Percentiles rank a stretch among this genome's conserved stretches.
These are phyloP conservation scores for Pseudobourletiella spinata DNA, from an alignment of 1,140 invertebrate genomes.

Conservation along the genomic window DNA sequence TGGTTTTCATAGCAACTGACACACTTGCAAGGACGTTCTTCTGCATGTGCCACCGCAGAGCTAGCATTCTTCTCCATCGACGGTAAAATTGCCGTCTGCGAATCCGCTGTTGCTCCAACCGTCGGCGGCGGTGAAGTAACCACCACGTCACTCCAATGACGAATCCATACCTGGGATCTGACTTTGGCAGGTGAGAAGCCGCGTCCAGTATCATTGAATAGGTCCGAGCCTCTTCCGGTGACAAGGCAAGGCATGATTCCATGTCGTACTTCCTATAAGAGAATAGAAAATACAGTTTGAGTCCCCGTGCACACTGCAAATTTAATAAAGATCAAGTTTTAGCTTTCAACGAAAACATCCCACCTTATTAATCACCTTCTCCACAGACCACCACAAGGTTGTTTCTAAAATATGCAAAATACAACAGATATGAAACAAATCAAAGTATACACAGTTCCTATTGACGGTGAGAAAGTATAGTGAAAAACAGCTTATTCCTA, in stretches of 20 bases:
- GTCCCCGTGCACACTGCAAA: no score
- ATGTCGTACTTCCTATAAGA: no score
- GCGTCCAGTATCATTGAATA: constrained; percentile 26
- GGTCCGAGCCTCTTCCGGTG: constrained; percentile 22
- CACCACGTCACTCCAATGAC: constrained; percentile 29
- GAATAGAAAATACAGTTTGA: no score
- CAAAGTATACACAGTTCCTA: no score
- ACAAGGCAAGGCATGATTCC: constrained; percentile 15
- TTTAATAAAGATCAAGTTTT: no score
- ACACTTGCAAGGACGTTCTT: constrained; percentile 4
- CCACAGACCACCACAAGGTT: no score
- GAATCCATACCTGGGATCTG: constrained; percentile 30
- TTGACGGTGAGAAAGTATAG: no score
- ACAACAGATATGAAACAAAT: no score
- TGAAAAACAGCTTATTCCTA: no score
- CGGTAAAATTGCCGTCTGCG: constrained; percentile 30
- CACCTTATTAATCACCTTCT: no score
- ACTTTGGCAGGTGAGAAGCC: constrained; percentile 21
- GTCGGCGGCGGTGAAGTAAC: constrained; percentile 25
- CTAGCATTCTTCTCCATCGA: constrained; percentile 20
- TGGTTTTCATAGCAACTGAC: neutral
- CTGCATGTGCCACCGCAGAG: constrained; percentile 1
- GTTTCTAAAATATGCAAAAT: no score
- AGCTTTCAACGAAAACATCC: no score
- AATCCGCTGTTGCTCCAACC: constrained; percentile 22